A percentile compares a stretch with the other conserved stretches of the same genome.
Evolutionary conservation across 2,888 invertebrate genomes (phyloP).

Genomic region (Cheiracanthium punctorium): DNA sequence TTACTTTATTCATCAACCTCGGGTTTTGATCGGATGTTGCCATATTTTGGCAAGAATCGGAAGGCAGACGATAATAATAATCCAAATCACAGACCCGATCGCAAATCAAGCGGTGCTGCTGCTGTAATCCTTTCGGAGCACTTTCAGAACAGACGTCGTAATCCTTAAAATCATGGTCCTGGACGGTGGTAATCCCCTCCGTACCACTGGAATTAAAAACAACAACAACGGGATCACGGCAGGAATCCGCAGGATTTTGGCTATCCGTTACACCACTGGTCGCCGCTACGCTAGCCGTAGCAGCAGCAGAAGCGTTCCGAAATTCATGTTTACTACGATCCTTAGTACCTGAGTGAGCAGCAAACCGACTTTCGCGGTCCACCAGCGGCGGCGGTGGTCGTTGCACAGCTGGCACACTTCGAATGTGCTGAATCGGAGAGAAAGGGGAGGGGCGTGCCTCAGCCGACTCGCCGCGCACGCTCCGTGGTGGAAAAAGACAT

Average conservation of each 20-base stretch:
- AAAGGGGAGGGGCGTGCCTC: constrained; percentile 26
- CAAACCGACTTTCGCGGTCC: constrained; percentile 43
- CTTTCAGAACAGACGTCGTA: constrained; percentile 29
- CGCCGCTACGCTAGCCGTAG: constrained; percentile 24
- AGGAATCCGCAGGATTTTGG: not conserved
- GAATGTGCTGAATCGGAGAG: not conserved
- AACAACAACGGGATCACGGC: not conserved
- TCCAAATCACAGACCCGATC: not conserved
- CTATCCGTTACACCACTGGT: not conserved
- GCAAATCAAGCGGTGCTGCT: constrained; percentile 52
- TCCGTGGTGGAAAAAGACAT: constrained; percentile 14
- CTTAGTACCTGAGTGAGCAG: not conserved
- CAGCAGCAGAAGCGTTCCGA: constrained; percentile 4
- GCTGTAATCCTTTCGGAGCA: constrained; percentile 24
- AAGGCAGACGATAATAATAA: not conserved
- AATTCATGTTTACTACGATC: not conserved
- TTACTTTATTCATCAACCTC: constrained; percentile 26
- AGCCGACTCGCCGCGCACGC: constrained; percentile 25
- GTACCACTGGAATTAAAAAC: constrained; percentile 26
- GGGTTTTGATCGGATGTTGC: constrained; percentile 37
- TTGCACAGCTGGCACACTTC: constrained; percentile 65
- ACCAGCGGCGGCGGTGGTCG: constrained; percentile 26
- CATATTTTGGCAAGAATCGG: constrained; percentile 22
- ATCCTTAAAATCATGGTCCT: constrained; percentile 39
- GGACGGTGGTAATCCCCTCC: constrained; percentile 9